Conservation (phyloP, 2,113 vertebrate species). For the Gavia stellata region DNA sequence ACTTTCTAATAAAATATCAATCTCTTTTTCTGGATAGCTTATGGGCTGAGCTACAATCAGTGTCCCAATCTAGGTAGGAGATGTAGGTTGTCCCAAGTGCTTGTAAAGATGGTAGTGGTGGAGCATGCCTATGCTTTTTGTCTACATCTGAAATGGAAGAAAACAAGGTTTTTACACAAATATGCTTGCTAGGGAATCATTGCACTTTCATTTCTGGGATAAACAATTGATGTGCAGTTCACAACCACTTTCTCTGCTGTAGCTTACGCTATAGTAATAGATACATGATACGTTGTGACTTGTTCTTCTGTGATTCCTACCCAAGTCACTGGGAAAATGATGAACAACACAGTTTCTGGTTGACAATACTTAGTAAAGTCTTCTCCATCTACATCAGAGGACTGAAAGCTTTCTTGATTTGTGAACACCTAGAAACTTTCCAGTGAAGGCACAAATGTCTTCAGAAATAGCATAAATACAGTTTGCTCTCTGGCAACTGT, state of each 20-base stretch:
- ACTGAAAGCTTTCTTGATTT: background rate
- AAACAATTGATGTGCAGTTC: background rate
- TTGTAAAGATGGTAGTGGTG: background rate
- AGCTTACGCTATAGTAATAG: background rate
- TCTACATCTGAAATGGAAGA: background rate
- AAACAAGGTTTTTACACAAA: background rate
- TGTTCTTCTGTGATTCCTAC: background rate
- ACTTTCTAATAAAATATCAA: background rate
- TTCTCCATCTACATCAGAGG: background rate
- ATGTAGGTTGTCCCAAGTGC: background rate
- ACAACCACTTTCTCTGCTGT: background rate
- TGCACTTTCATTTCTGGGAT: background rate
- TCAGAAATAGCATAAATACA: background rate
- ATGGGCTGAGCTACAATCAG: background rate
- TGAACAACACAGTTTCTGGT: background rate
- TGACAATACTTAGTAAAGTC: background rate
- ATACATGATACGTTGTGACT: rapidly evolving
- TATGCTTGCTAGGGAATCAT: background rate
- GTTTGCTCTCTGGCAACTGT: no score
- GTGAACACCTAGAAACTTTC: background rate
- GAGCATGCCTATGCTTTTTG: background rate
- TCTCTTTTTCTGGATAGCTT: background rate
- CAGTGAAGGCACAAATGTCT: background rate
- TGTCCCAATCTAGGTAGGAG: no score
- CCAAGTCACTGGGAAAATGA: no score